Evolutionary conservation across 2,113 vertebrate species (phyloP), one percentile per base, ranked within the genome.

Genomic region (Prochilodus magdalenae): DNA sequence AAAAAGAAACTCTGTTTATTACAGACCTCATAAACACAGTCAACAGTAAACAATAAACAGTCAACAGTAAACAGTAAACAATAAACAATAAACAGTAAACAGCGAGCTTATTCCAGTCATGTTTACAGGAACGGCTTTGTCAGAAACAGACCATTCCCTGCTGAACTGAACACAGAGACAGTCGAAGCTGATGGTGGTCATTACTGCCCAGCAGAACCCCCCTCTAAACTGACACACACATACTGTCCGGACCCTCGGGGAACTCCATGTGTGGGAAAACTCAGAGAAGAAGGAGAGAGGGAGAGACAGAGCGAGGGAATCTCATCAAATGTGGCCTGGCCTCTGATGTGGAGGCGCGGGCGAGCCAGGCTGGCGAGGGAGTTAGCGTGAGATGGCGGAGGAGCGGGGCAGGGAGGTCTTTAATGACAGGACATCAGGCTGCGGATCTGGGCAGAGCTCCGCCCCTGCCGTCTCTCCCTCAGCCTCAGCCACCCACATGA

Each of bases 251-350:
- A n/a, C 11, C 63, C 63, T 33, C 10, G 1, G 24, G 57, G 57
- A 16, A 20, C 44, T 60, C 6, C 5, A 5, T 15, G 44, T 27
- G 20, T 47, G 5, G 22, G 4, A 33, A 11, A 66, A 51, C 0
- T n/a, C 13, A 49, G 14, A 27, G 73, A 51, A 63, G 6, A 3
- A 51, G 22, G 26, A n/a, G n/a, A n/a, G 62, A 33, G 36, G 29
- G 24, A n/a, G 18, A 60, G 33, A 36, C 7, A 29, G 51, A 40
- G 40, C 24, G 22, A 26, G 26, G 44, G 40, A 47, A 75, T 47
- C 86, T 80, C 79, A 86, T 88, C 86, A 86, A 83, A 89, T 87
- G 90, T 85, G 57, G 13, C 77, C 81, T 83, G 73, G 83, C 82
- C 84, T 78, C 82, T 88, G 75, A 83, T 89, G 82, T 90, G 89